Conservation (phyloP, 2,888 invertebrate genomes). For the Eupelmus urozonus region DNA sequence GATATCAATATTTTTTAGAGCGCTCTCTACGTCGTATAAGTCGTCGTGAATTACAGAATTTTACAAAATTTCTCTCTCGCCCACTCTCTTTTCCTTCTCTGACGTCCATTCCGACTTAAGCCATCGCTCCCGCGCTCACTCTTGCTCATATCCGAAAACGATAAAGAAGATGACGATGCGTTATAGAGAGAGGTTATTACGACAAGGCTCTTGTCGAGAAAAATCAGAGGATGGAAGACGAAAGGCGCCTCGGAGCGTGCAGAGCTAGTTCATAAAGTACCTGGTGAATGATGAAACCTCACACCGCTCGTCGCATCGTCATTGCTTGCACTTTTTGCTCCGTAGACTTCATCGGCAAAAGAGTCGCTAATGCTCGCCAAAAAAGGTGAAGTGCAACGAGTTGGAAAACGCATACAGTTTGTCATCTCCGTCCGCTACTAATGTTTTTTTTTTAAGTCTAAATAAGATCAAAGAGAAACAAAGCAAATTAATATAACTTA, state of each 20-base stretch:
- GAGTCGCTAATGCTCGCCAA: no score
- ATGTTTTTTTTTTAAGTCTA: no score
- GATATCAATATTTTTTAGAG: no score
- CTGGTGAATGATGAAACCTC: slow-evolving; percentile 22
- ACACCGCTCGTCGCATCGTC: background rate
- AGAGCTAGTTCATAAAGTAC: slow-evolving; percentile 36
- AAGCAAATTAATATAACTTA: no score
- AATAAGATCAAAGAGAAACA: no score
- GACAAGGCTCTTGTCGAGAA: slow-evolving; percentile 26
- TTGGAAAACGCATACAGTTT: no score
- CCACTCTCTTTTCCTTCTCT: background rate
- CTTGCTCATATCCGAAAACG: slow-evolving; percentile 37
- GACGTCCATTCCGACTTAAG: background rate
- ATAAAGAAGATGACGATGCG: slow-evolving; percentile 40
- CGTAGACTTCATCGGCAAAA: no score
- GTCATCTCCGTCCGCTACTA: no score
- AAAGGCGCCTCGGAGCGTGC: background rate
- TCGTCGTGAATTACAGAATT: background rate
- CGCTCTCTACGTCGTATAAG: background rate
- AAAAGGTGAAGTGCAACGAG: no score
- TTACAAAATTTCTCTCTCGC: slow-evolving; percentile 16
- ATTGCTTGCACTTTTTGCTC: no score
- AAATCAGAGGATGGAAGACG: slow-evolving; percentile 20
- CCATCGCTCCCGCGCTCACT: slow-evolving; percentile 4
- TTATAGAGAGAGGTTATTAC: slow-evolving; percentile 36